Percentiles rank a stretch among this genome's conserved stretches.
Evolutionary conservation across 2,888 invertebrate species (phyloP).

Genomic region (Tolmerus cingulatus): DNA sequence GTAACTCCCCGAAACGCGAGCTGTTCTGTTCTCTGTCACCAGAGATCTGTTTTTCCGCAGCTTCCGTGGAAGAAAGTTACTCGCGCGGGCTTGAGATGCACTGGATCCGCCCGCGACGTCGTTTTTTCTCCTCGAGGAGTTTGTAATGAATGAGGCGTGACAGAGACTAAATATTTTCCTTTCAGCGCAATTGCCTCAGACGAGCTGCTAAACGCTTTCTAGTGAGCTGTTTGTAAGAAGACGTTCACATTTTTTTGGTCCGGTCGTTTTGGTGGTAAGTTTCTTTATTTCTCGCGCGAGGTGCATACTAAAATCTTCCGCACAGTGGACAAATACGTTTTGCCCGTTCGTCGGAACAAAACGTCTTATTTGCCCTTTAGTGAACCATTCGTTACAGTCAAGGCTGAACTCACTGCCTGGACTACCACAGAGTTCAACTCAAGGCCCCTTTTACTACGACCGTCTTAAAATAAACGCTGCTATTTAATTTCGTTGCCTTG

Average conservation of each 20-base stretch:
- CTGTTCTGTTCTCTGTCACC: neutral
- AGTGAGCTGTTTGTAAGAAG: neutral
- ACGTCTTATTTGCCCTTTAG: neutral
- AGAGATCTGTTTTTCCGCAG: neutral
- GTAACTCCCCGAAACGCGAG: neutral
- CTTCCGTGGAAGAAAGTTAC: neutral
- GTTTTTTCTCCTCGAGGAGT: neutral
- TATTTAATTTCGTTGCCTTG: too few species aligned
- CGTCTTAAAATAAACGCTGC: neutral
- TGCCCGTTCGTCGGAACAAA: neutral
- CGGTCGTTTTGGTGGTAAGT: neutral
- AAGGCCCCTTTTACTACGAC: neutral
- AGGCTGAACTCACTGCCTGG: neutral
- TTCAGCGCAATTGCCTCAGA: neutral
- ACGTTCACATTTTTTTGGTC: neutral
- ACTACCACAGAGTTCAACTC: neutral
- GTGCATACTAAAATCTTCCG: neutral
- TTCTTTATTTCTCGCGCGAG: neutral
- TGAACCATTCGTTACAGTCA: neutral
- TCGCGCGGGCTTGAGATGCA: neutral
- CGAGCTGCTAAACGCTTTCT: neutral
- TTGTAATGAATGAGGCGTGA: neutral
- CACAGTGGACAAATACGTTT: neutral
- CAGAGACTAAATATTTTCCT: neutral
- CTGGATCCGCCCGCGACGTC: neutral